Evolutionary conservation across 2,888 invertebrate genomes (phyloP).

Genomic region (Nomada fucata): DNA sequence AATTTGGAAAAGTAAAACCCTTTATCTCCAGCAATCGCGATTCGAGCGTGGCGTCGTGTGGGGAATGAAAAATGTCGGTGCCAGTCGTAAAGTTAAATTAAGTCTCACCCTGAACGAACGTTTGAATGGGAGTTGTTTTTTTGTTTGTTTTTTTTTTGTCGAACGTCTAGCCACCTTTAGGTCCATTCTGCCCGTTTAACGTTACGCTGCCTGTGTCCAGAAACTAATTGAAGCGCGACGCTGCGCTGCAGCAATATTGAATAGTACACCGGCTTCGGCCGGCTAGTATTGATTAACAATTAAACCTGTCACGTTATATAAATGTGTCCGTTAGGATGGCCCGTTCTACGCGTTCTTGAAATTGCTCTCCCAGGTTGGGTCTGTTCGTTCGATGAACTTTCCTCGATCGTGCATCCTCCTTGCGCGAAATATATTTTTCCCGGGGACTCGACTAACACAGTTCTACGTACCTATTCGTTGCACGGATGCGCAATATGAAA

Average conservation of each 20-base stretch:
- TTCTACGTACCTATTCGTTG: neutral
- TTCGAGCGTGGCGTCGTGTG: conserved; percentile 1
- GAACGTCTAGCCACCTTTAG: conserved; percentile 19
- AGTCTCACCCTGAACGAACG: conserved; percentile 21
- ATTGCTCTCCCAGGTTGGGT: conserved; percentile 50
- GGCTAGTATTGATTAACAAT: conserved; percentile 60
- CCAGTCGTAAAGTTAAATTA: conserved; percentile 51
- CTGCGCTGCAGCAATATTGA: conserved; percentile 28
- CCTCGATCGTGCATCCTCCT: conserved; percentile 48
- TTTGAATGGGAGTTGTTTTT: neutral
- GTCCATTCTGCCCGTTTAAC: conserved; percentile 6
- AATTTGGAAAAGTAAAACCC: conserved; percentile 31
- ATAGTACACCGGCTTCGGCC: conserved; percentile 6
- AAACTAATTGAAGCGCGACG: conserved; percentile 46
- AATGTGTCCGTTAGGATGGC: conserved; percentile 10
- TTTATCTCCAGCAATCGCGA: conserved; percentile 5
- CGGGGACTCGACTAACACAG: neutral
- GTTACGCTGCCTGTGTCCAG: conserved; percentile 4
- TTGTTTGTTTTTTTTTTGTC: conserved; percentile 2
- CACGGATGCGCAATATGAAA: conserved; percentile 13
- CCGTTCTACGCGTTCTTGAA: conserved; percentile 49
- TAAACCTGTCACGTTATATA: conserved; percentile 49
- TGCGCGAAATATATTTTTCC: conserved; percentile 56
- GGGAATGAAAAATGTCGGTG: conserved; percentile 45
- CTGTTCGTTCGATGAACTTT: conserved; percentile 39